Evolutionary conservation across 2,888 invertebrate species (phyloP).

Genomic region (Euclidia mi): DNA sequence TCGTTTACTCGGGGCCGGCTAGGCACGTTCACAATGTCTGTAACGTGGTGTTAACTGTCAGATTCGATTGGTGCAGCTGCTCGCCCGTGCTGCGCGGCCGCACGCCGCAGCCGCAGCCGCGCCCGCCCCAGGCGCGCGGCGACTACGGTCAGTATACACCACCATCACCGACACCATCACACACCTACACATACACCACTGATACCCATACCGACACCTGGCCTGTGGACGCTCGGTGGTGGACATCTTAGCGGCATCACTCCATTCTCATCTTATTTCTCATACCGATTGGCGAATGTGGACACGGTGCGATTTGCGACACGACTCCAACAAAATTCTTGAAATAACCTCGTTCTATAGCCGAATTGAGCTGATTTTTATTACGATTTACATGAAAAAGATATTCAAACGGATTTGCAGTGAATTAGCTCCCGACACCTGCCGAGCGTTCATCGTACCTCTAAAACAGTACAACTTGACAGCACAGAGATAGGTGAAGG

Average conservation of each 20-base stretch:
- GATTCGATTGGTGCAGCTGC: conserved; percentile 90
- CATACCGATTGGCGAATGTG: no score
- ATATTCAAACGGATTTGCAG: no score
- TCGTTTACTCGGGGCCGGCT: conserved; percentile 48
- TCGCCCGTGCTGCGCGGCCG: conserved; percentile 93
- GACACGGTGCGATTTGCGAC: no score
- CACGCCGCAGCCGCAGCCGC: conserved; percentile 86
- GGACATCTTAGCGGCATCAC: not conserved
- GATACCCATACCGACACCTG: no score
- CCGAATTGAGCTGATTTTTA: no score
- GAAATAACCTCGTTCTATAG: no score
- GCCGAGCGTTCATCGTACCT: conserved; percentile 41
- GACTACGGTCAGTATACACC: conserved; percentile 95
- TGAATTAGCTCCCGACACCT: not conserved
- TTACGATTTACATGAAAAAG: no score
- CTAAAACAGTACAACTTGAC: conserved; percentile 45
- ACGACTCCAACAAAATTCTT: no score
- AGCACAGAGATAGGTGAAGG: conserved; percentile 62
- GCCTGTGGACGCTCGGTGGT: conserved; percentile 43
- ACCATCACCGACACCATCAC: conserved; percentile 23
- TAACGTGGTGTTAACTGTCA: conserved; percentile 82
- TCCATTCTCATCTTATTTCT: not conserved
- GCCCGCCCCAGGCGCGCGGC: conserved; percentile 93
- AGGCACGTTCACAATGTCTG: conserved; percentile 55
- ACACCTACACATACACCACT: conserved; percentile 24